Evolutionary conservation across 2,888 invertebrate species (phyloP), one percentile per base, ranked within the genome.

Genomic region (Ormyrus nitidulus): DNA sequence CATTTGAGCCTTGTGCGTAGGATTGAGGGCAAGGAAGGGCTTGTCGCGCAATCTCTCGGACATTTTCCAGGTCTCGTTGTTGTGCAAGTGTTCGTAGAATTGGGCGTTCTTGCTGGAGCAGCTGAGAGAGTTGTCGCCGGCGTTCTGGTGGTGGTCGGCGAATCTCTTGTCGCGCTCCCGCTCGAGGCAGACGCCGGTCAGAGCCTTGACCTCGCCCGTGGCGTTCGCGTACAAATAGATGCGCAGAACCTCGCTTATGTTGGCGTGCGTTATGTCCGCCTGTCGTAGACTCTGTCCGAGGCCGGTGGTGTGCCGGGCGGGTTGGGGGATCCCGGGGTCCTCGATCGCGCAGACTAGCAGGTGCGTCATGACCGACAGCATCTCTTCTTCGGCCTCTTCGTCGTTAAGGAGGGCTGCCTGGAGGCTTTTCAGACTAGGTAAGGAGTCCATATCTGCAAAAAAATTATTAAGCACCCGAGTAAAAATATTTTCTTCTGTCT

Each of bases 141-240:
- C 94, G 77, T 93, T 93, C 86, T 96, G 96, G 89, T 96, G 96
- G 86, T 96, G 96, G 89, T 96, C 96, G 0, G 96, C 95, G 49
- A 96, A 93, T 49, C 95, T 92, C 62, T 95, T 94, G 87, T 96
- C 96, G 0, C 96, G 92, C 85, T 96, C 96, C 0, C 96, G 92
- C 86, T 96, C 96, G 73, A 96, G 94, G 70, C 95, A 95, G n/a
- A 96, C 92, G 34, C 96, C 95, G 13, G 95, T 95, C 71, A 96
- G 91, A 46, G 95, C 94, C 83, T 96, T 96, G 2, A 97, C 94
- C 88, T 97, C 96, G 0, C 96, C 96, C 0, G 96, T 96, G 0
- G 96, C 96, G 87, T 96, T 96, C 0, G 97, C 97, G 86, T 96
- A 96, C 84, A 98, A 92, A 89, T 98, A 99, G 89, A 98, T 96